Conservation (phyloP, 2,888 invertebrate genomes). For the Lithophane socia region DNA sequence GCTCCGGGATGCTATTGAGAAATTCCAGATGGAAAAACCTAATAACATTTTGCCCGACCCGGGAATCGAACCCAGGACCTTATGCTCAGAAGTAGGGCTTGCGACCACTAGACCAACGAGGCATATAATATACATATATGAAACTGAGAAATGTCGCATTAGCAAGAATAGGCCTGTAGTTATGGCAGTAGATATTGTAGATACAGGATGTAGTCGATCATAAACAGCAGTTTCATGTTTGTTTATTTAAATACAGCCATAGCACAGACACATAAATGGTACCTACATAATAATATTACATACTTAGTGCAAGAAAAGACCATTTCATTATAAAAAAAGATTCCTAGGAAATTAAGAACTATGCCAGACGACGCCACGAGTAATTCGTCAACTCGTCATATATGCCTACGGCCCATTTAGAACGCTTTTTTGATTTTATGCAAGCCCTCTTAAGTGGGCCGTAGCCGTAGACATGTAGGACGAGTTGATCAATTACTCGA, state of each 20-base stretch:
- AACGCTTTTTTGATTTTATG: no score
- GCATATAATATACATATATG: background rate
- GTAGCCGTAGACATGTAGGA: no score
- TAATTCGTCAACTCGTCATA: no score
- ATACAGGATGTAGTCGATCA: conserved; percentile 35
- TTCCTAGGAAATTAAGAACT: background rate
- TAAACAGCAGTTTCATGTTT: conserved; percentile 21
- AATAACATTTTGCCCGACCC: background rate
- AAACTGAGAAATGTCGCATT: conserved; percentile 9
- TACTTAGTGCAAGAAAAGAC: background rate
- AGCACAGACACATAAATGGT: background rate
- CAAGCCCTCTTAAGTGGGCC: no score
- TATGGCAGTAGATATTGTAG: conserved; percentile 16
- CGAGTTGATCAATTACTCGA: no score
- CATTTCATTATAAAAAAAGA: background rate
- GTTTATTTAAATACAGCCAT: conserved; percentile 4
- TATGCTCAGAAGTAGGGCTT: background rate
- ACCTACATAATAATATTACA: background rate
- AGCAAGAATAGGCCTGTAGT: conserved; percentile 11
- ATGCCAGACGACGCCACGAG: background rate
- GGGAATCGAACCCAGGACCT: background rate
- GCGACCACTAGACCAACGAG: background rate
- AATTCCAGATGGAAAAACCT: no score
- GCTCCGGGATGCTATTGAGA: no score
- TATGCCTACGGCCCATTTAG: no score